A percentile compares a stretch with the other conserved stretches of the same genome.
Conservation (phyloP, 2,888 invertebrate species). For the Eucera pruinosa region DNA sequence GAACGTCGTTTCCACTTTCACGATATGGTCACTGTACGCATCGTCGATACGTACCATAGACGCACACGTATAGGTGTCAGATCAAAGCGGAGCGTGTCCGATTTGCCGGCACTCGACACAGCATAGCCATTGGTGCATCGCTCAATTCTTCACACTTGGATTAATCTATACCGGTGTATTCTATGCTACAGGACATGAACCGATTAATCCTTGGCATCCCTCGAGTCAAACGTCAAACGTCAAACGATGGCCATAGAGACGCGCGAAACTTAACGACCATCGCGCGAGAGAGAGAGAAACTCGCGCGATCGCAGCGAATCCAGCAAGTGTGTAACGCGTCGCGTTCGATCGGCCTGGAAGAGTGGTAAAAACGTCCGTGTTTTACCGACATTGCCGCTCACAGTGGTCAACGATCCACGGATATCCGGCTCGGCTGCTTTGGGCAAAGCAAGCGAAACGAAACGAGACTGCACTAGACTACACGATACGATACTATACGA, state of each 20-base stretch:
- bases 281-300: no score
- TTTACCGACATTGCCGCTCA: no score
- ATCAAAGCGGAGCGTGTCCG: slow-evolving; percentile 16
- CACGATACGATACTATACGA: background rate
- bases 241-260: slow-evolving; percentile 68
- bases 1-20: slow-evolving; percentile 76
- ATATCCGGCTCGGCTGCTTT: slow-evolving; percentile 41
- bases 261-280: slow-evolving; percentile 23
- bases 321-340: slow-evolving; percentile 61
- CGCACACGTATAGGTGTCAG: slow-evolving; percentile 4
- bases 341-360: slow-evolving; percentile 37
- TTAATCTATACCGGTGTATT: slow-evolving; percentile 78
- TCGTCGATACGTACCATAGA: slow-evolving; percentile 62
- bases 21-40: slow-evolving; percentile 84
- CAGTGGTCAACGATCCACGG: slow-evolving; percentile 33
- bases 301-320: slow-evolving; percentile 67
- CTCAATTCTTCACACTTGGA: slow-evolving; percentile 52
- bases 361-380: slow-evolving; percentile 13
- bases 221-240: slow-evolving; percentile 80
- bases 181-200: slow-evolving; percentile 84
- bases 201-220: slow-evolving; percentile 81
- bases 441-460: slow-evolving; percentile 5
- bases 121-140: slow-evolving; percentile 84
- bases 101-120: slow-evolving; percentile 33
- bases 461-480: background rate